These are phyloP conservation scores for Napeogenes sylphis DNA, from an alignment of 2,888 invertebrate species.

Conservation along the genomic window DNA sequence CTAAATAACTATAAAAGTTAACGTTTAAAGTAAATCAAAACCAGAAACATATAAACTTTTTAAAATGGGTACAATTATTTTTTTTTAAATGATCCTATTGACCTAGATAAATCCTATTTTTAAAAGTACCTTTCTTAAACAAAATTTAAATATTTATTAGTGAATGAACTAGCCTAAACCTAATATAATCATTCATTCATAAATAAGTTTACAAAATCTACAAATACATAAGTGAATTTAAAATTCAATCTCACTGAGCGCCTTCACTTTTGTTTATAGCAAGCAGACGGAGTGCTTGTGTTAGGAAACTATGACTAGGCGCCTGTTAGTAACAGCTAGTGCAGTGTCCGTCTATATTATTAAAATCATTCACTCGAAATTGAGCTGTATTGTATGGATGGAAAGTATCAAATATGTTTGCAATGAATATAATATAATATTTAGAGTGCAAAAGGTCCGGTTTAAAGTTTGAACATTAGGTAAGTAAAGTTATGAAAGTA, in stretches of 20 bases:
- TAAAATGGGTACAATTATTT: no score
- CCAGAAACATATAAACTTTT: no score
- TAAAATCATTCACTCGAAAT: conserved; percentile 5
- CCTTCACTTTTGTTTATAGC: conserved; percentile 42
- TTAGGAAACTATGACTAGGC: conserved; percentile 25
- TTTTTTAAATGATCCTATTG: no score
- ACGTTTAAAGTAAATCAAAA: neutral
- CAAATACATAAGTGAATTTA: conserved; percentile 2
- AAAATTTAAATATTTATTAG: conserved; percentile 5
- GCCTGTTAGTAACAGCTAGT: conserved; percentile 28
- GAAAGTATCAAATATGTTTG: conserved; percentile 1
- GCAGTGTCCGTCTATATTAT: conserved; percentile 24
- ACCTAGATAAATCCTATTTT: neutral
- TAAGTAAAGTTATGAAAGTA: conserved; percentile 19
- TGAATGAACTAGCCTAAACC: neutral
- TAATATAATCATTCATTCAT: neutral
- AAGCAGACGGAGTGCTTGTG: conserved; percentile 29
- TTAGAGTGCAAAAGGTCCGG: conserved; percentile 9
- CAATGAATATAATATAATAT: conserved; percentile 1
- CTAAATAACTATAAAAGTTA: conserved; percentile 6
- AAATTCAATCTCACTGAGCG: conserved; percentile 27
- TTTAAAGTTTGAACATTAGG: conserved; percentile 16
- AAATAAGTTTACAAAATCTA: neutral
- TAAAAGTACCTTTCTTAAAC: conserved; percentile 7
- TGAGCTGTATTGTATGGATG: neutral